phyloP scores from a whole-genome alignment of 2,888 invertebrate species.

The Acleris sparsana region DNA sequence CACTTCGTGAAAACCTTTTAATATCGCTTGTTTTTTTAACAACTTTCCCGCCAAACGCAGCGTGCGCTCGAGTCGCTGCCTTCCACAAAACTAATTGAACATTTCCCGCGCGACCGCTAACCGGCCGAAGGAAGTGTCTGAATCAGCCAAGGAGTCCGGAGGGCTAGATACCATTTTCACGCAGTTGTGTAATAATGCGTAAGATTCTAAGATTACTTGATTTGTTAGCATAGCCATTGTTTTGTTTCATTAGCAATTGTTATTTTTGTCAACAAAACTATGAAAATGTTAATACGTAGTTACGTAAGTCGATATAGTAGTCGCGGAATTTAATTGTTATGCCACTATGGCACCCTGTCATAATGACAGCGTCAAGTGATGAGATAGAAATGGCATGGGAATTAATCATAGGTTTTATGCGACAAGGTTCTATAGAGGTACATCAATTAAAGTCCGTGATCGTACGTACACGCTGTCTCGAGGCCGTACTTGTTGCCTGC shows the following conservation, averaged over 20 bases:
- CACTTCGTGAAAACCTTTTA: slow-evolving; percentile 22
- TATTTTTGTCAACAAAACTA: slow-evolving; percentile 16
- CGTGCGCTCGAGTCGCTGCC: slow-evolving; percentile 52
- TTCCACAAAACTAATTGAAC: slow-evolving; percentile 53
- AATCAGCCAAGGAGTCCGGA: slow-evolving; percentile 11
- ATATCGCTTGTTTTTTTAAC: slow-evolving; percentile 10
- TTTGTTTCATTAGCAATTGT: slow-evolving; percentile 31
- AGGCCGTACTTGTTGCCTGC: no score
- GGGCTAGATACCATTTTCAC: slow-evolving; percentile 18
- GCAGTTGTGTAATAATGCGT: slow-evolving; percentile 32
- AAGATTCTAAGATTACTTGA: slow-evolving; percentile 55
- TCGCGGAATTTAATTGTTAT: no score
- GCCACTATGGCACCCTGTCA: no score
- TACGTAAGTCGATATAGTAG: no score
- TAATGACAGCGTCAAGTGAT: no score
- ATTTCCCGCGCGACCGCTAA: slow-evolving; percentile 39
- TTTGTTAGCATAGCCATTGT: slow-evolving; percentile 48
- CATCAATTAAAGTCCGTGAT: no score
- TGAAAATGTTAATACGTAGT: no score
- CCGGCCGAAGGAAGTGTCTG: slow-evolving; percentile 24
- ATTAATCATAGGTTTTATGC: no score
- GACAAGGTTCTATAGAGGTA: no score
- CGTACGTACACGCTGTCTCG: no score
- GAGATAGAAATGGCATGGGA: no score
- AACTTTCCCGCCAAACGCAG: slow-evolving; percentile 45